Evolutionary conservation across 2,888 invertebrate genomes (phyloP).

Genomic region (Drosophila meridiana): DNA sequence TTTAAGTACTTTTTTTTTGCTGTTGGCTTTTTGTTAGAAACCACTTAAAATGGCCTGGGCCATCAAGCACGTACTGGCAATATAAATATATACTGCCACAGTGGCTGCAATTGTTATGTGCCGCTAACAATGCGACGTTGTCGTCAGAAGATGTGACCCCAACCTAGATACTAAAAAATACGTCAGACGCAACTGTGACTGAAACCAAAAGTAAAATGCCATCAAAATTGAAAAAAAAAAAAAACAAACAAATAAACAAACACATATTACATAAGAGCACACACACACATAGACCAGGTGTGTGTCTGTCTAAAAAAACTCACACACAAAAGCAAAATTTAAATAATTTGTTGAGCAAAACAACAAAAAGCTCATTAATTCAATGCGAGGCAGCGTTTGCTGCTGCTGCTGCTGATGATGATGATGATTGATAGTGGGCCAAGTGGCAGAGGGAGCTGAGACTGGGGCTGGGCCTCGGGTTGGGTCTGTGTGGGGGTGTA

Average conservation of each 20-base stretch:
- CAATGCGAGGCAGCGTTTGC: conserved; percentile 51
- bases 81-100: conserved; percentile 31
- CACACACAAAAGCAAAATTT: conserved; percentile 62
- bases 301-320: conserved; percentile 23
- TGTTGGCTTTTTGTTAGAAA: conserved; percentile 10
- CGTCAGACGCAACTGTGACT: conserved; percentile 54
- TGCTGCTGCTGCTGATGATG: conserved; percentile 28
- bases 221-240: conserved; percentile 53
- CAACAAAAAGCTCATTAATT: conserved; percentile 61
- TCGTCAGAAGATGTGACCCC: conserved; percentile 74
- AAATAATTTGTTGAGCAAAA: conserved; percentile 68
- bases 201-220: conserved; percentile 77
- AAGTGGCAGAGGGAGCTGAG: conserved; percentile 16
- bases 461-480: not conserved
- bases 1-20: not conserved
- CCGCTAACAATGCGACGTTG: conserved; percentile 62
- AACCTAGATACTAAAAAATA: conserved; percentile 68
- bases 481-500: conserved; percentile 3
- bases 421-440: conserved; percentile 50
- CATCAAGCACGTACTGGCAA: conserved; percentile 53
- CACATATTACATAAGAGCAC: conserved; percentile 66
- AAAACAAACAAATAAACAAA: conserved; percentile 34
- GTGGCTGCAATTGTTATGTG: conserved; percentile 62
- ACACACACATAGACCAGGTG: conserved; percentile 19
- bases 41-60: conserved; percentile 46